A percentile compares a stretch with the other conserved stretches of the same genome.
These are phyloP conservation scores for Cranoglanis bouderius DNA, from an alignment of 2,113 vertebrate species.

Conservation along the genomic window DNA sequence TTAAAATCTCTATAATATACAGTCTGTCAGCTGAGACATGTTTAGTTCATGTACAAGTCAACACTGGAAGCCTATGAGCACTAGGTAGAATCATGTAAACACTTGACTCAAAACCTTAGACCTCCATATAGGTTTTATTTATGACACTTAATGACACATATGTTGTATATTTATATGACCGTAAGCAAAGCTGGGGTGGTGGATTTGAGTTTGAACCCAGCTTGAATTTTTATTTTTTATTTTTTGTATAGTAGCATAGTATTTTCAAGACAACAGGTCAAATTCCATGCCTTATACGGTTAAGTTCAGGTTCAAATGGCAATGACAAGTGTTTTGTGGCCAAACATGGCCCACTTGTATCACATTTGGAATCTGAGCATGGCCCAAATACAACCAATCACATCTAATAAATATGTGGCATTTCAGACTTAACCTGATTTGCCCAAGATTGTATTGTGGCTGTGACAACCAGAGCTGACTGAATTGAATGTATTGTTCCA, in stretches of 20 bases:
- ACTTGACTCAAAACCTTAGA: background rate
- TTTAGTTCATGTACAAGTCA: background rate
- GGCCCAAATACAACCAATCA: background rate
- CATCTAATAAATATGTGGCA: background rate
- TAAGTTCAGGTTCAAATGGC: background rate
- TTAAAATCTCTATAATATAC: background rate
- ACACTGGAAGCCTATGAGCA: background rate
- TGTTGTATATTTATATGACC: background rate
- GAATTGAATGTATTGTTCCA: no score
- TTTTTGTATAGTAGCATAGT: background rate
- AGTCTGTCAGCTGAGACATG: background rate
- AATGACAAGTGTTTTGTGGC: background rate
- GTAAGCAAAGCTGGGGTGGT: no score
- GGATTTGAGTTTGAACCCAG: background rate
- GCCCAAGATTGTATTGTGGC: background rate
- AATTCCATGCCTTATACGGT: background rate
- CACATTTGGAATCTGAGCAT: no score
- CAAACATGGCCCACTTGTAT: background rate
- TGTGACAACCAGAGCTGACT: background rate
- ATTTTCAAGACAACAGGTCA: background rate
- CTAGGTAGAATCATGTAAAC: background rate
- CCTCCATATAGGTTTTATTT: background rate
- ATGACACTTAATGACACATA: background rate
- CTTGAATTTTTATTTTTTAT: background rate
- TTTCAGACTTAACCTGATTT: background rate